Evolutionary conservation across 2,888 invertebrate genomes (phyloP), one percentile per base, ranked within the genome.

Genomic region (Lithosia quadra): DNA sequence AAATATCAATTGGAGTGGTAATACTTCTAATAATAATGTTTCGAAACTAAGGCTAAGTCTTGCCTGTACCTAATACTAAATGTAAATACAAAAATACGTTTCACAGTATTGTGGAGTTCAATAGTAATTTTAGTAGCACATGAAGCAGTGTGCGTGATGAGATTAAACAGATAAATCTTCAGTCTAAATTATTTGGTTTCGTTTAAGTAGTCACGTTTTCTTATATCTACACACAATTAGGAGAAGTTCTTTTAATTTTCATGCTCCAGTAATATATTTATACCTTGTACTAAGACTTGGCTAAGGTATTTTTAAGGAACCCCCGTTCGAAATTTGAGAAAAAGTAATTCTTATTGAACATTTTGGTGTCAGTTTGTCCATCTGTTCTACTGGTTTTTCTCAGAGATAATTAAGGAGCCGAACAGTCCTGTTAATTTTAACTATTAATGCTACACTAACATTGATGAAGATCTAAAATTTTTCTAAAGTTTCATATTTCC

Each of bases 241-340:
- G 8, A 49, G 49, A n/a, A 49, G 49, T 49, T 49, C n/a, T n/a
- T n/a, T n/a, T 4, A 49, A n/a, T n/a, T 49, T 49, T 49, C 49
- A n/a, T 49, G 7, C 49, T 49, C 49, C 49, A 49, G 49, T 49
- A 49, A 49, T 49, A 49, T 49, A 49, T 49, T 49, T 18, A n/a
- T 8, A 18, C 18, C 9, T 49, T 18, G 39, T 39, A 39, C 39
- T 39, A n/a, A n/a, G n/a, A n/a, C 18, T 8, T 49, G n/a, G 2
- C n/a, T n/a, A 49, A n/a, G 9, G n/a, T 49, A 49, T 49, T 56
- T 56, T 56, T 56, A 56, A 28, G 24, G 56, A n/a, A n/a, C n/a
- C 18, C 15, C 24, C 15, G 24, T 28, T 56, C 56, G 24, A 56
- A 56, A 56, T 56, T 24, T 56, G 24, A 56, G 28, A 28, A 56